phyloP scores from a whole-genome alignment of 2,113 vertebrate species.

The Spilogale gracilis region DNA sequence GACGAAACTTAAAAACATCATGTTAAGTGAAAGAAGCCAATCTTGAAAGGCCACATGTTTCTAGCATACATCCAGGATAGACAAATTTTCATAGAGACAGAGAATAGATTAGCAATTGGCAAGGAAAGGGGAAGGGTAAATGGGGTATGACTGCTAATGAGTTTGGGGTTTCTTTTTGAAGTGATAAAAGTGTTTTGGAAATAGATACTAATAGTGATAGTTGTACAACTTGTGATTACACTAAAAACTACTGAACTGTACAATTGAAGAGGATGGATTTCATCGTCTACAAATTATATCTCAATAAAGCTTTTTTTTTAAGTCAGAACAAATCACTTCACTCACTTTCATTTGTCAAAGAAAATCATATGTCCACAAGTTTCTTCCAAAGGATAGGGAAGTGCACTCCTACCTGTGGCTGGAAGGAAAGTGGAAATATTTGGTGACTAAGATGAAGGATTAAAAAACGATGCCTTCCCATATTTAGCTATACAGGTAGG shows the following conservation, averaged over 20 bases:
- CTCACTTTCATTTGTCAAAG: background rate
- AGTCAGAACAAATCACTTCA: background rate
- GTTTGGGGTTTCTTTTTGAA: background rate
- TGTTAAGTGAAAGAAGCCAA: slow-evolving; percentile 1
- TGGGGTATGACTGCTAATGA: background rate
- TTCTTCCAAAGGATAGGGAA: background rate
- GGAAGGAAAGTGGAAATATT: slow-evolving; percentile 18
- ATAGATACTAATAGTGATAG: background rate
- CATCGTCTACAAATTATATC: background rate
- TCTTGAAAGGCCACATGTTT: background rate
- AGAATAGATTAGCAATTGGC: background rate
- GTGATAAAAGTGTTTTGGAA: background rate
- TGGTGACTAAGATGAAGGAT: background rate
- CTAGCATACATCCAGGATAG: background rate
- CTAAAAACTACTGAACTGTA: background rate
- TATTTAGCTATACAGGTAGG: background rate
- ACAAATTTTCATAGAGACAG: background rate
- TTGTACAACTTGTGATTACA: background rate
- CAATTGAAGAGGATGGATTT: background rate
- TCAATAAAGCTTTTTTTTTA: background rate
- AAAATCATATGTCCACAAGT: background rate
- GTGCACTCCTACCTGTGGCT: background rate
- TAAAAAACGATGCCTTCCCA: background rate
- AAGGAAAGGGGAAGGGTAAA: background rate
- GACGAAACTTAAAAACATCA: background rate